Evolutionary conservation across 2,888 invertebrate species (phyloP), one percentile per base, ranked within the genome.

Genomic region (Hypselothyrea guttata): DNA sequence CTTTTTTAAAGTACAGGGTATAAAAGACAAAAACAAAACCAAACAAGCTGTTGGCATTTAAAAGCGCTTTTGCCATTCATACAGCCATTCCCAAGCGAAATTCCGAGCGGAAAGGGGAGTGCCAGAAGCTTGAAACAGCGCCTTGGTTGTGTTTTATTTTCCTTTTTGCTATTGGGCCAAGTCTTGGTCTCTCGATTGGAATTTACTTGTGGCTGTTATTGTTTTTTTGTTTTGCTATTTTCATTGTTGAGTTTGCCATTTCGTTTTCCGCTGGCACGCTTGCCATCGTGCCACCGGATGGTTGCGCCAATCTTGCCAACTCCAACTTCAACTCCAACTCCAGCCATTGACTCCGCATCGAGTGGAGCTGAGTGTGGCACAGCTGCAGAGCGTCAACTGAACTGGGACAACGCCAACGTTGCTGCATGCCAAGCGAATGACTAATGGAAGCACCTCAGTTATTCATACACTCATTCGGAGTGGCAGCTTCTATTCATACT

Each of bases 71-170:
- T 70, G 55, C 63, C 52, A 71, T 65, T 65, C 55, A 46, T 51
- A 7, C 45, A 45, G 48, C 37, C 46, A 54, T 64, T 58, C 58
- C 69, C 57, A 58, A 55, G 35, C 54, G 48, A 61, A 70, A 83
- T 83, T 69, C 65, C 79, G 38, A 67, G 62, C 45, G 59, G 69
- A 51, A 71, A 65, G 77, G 63, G 77, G 77, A 77, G 84, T 84
- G 77, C 68, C 71, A 70, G 69, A 56, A 72, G 62, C 56, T 16
- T 53, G 54, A 56, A 22, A 46, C 67, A 66, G 59, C 67, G 56
- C 51, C 70, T 83, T 68, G 44, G 37, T 56, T 48, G 60, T 12
- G 34, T 27, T 37, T 13, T 13, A 33, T 4, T 13, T n/a, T 51
- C 33, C 7, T 30, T n/a, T 5, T 18, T 40, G 16, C 31, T 41